Conservation (phyloP, 2,888 invertebrate genomes). For the Leptopilina syphax region DNA sequence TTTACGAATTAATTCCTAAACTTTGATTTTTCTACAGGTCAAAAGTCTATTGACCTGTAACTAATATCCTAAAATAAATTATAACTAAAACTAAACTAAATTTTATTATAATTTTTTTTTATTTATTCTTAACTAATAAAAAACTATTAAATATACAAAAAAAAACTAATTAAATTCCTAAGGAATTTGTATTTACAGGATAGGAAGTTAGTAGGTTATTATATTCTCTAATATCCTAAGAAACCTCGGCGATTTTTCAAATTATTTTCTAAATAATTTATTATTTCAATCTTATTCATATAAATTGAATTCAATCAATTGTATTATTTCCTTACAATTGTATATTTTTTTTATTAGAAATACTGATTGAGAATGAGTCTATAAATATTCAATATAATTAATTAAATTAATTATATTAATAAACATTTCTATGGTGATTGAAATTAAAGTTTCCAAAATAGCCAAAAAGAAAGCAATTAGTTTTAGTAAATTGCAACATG, state of each 20-base stretch:
- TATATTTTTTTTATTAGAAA: no score
- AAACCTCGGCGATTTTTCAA: no score
- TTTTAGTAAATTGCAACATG: background rate
- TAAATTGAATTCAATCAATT: no score
- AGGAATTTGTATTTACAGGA: no score
- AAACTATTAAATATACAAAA: background rate
- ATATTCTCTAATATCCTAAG: no score
- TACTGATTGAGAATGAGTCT: no score
- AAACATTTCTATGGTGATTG: background rate
- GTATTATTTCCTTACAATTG: no score
- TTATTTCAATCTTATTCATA: no score
- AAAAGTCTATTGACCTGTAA: background rate
- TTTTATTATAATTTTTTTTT: background rate
- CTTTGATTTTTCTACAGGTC: background rate
- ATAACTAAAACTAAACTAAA: background rate
- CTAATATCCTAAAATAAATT: background rate
- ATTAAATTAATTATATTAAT: background rate
- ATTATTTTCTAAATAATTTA: no score
- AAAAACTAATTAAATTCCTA: background rate
- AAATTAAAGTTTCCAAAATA: conserved; percentile 12
- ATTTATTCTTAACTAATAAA: no score
- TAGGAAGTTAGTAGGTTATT: no score
- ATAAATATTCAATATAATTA: background rate
- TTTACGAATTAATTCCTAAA: background rate
- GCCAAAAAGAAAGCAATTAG: background rate